Percentiles rank a stretch among this genome's conserved stretches.
These are phyloP conservation scores for Deroplatys truncata DNA, from an alignment of 2,888 invertebrate genomes.

Conservation along the genomic window DNA sequence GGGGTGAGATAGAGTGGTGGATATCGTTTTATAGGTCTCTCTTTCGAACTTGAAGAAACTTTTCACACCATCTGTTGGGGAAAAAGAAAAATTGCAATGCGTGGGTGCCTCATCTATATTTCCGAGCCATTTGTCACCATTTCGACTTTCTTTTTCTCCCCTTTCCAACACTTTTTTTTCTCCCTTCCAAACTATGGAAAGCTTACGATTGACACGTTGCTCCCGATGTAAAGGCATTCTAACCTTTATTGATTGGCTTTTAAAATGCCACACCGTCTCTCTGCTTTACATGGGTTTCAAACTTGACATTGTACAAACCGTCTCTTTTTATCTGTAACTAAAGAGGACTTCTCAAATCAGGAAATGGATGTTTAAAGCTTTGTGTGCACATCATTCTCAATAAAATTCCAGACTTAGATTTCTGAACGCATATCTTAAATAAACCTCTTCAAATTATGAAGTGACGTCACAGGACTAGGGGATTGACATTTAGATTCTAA, in stretches of 20 bases:
- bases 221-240: neutral
- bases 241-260: neutral
- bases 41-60: neutral
- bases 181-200: neutral
- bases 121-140: conserved; percentile 23
- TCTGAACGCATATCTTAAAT: too few relatives aligned
- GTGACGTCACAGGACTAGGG: too few relatives aligned
- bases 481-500: too few relatives aligned
- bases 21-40: neutral
- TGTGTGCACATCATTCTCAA: too few relatives aligned
- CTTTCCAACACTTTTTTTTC: neutral
- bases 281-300: neutral
- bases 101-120: conserved; percentile 23
- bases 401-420: too few relatives aligned
- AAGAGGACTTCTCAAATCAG: too few relatives aligned
- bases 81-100: neutral
- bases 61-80: neutral
- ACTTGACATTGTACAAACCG: neutral
- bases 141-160: neutral
- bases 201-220: neutral
- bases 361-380: too few relatives aligned
- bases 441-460: too few relatives aligned
- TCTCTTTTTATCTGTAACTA: too few relatives aligned
- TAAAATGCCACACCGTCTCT: neutral
- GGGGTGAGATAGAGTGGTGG: neutral